phyloP scores from a whole-genome alignment of 1,140 invertebrate genomes.

The Chymomyza costata region DNA sequence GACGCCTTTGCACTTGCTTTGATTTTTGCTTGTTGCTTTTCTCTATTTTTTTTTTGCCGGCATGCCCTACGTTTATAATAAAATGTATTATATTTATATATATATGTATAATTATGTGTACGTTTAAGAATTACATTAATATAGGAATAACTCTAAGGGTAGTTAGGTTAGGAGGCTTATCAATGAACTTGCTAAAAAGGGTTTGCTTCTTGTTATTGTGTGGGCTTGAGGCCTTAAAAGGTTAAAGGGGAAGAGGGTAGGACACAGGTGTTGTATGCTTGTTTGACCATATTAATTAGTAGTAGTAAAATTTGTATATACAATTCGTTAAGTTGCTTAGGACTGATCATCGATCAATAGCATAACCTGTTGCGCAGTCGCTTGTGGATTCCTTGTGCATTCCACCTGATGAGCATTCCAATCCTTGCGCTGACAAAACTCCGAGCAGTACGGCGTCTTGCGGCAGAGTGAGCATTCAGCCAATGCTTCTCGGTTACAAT shows the following conservation, averaged over 20 bases:
- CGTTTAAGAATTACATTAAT: conserved; percentile 71
- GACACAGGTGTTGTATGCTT: conserved; percentile 22
- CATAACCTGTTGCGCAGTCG: conserved; percentile 80
- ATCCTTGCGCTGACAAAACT: conserved; percentile 91
- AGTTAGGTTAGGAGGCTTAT: conserved; percentile 49
- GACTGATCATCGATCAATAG: conserved; percentile 80
- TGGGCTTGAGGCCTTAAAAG: too few relatives aligned
- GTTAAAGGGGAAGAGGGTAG: conserved; percentile 4
- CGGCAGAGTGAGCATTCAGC: conserved; percentile 90
- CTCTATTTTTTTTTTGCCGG: conserved; percentile 34
- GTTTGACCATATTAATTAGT: conserved; percentile 65
- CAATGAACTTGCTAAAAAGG: conserved; percentile 10
- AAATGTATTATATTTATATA: conserved; percentile 65
- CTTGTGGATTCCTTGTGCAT: conserved; percentile 80
- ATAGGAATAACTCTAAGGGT: conserved; percentile 63
- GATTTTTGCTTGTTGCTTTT: conserved; percentile 58
- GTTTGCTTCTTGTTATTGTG: conserved; percentile 9
- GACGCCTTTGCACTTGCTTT: conserved; percentile 60
- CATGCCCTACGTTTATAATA: conserved; percentile 63
- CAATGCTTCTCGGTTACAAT: conserved; percentile 89
- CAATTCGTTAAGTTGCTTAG: conserved; percentile 72
- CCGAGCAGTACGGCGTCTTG: conserved; percentile 89
- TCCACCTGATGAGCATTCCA: conserved; percentile 90
- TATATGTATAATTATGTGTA: conserved; percentile 66
- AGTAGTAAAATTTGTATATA: conserved; percentile 72